phyloP scores from a whole-genome alignment of 2,113 vertebrate genomes.

The Scalopus aquaticus region DNA sequence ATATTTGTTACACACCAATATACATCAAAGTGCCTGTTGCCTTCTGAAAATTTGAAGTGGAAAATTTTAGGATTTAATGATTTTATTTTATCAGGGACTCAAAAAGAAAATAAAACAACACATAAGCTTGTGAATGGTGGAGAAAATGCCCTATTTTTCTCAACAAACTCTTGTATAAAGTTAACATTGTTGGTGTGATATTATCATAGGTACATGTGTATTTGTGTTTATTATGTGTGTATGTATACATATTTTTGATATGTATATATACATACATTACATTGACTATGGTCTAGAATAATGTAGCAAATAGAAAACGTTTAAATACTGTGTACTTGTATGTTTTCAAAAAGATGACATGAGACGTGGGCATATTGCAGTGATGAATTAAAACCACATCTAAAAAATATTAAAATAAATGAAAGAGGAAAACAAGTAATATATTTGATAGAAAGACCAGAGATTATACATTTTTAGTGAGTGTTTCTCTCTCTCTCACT shows the following conservation, averaged over 20 bases:
- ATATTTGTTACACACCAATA: conserved; percentile 93
- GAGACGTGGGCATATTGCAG: conserved; percentile 84
- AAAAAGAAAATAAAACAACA: conserved; percentile 83
- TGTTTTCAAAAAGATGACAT: conserved; percentile 84
- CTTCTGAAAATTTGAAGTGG: conserved; percentile 86
- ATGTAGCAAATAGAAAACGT: conserved; percentile 88
- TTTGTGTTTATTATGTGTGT: conserved; percentile 54
- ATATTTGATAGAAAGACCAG: conserved; percentile 82
- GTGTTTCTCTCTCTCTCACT: not conserved
- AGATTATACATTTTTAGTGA: conserved; percentile 71
- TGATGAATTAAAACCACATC: conserved; percentile 81
- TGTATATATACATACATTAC: conserved; percentile 75
- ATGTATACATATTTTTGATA: conserved; percentile 64
- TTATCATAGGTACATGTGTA: conserved; percentile 81
- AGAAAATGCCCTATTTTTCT: conserved; percentile 88
- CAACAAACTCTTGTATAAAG: conserved; percentile 87
- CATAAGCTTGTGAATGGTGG: conserved; percentile 92
- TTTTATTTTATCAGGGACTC: conserved; percentile 90
- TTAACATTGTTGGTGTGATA: conserved; percentile 86
- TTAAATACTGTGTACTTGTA: conserved; percentile 86
- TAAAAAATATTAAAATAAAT: conserved; percentile 76
- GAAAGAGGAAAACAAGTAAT: conserved; percentile 77
- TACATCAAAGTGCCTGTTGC: conserved; percentile 97
- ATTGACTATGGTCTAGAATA: conserved; percentile 85
- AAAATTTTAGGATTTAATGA: conserved; percentile 89